Evolutionary conservation across 2,797 vertebrate genomes (phyloP), one percentile per base, ranked within the genome.

Genomic region (Enteromius unitaeniatus): DNA sequence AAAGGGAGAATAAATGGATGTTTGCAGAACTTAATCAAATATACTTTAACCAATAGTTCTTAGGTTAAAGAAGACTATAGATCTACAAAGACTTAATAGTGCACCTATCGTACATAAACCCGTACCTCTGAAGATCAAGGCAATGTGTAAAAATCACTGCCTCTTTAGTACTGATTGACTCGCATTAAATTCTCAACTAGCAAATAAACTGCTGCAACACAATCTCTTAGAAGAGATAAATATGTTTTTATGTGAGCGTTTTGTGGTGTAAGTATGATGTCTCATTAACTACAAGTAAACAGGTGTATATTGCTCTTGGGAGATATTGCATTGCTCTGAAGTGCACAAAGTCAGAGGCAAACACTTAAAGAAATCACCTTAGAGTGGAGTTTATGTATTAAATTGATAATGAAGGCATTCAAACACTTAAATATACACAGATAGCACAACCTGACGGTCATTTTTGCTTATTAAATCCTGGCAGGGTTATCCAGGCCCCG

Each of bases 1-100:
- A 78, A 78, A 78, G 9, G 5, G 9, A 64, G 31, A 82, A 62
- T 19, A 62, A 73, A 49, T 45, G 28, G 55, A 51, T 82, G 58
- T 74, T 73, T 64, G 28, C 7, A 1, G 4, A 64, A 80, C n/a
- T 10, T 80, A 40, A 80, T 74, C 69, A 51, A 64, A 19, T 64
- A 4, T 15, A 69, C 6, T 81, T 45, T 47, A 73, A 47, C 19
- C 28, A 5, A 19, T 34, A 34, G 5, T 23, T 81, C 40, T 28
- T 45, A 47, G 23, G 6, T 42, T 80, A n/a, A 37, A 13, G 37
- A 23, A 47, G 13, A 31, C 23, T 72, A 60, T 60, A 28, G 37
- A 47, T 23, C 55, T 62, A 10, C 64, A 64, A 49, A 81, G 10
- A 19, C 15, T 49, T 51, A 58, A 45, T 21, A 8, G 11, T 40